Evolutionary conservation across 2,797 vertebrate genomes (phyloP), one percentile per base, ranked within the genome.

Genomic region (Sternarchorhynchus goeldii): DNA sequence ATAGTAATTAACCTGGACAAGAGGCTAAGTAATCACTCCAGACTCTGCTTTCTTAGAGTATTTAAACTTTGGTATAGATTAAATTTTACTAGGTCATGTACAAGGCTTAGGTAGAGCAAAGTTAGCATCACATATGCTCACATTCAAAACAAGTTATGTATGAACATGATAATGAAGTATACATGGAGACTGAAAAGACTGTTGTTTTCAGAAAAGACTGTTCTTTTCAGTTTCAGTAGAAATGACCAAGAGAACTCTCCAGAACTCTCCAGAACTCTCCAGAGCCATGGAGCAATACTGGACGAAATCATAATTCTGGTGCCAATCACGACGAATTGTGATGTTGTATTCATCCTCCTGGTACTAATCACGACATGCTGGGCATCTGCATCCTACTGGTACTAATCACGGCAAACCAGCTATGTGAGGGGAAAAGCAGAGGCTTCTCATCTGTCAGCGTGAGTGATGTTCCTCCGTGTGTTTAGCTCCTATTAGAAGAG

Each of bases 401-500:
- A 67, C 75, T 78, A 50, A 53, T 76, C 67, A 78, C 18, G 25
- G 25, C 25, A 25, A 25, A 25, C 25, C 25, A 25, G 25, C 25
- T 25, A 25, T 25, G 25, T 25, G 25, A 25, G 50, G 72, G 62
- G 56, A 60, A 70, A 63, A 60, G 6, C 62, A 59, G 36, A 12
- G 50, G 10, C 76, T 56, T 81, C 71, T 55, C n/a, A 17, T 50
- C 45, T 67, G 55, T 59, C 55, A 83, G 18, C 63, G 39, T 50
- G 41, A 73, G 70, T 57, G 69, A 10, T 53, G 71, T 62, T 75
- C 32, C 66, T 77, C 4, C 56, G 75, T 36, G 6, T 34, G 36
- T 64, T 76, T 73, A 76, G 3, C 2, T 41, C n/a, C 39, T 32
- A 84, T 82, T 74, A 76, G 79, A 77, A 79, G 71, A 45, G 16